Evolutionary conservation across 2,797 vertebrate genomes (phyloP).

Genomic region (Rhodeus uyekii): DNA sequence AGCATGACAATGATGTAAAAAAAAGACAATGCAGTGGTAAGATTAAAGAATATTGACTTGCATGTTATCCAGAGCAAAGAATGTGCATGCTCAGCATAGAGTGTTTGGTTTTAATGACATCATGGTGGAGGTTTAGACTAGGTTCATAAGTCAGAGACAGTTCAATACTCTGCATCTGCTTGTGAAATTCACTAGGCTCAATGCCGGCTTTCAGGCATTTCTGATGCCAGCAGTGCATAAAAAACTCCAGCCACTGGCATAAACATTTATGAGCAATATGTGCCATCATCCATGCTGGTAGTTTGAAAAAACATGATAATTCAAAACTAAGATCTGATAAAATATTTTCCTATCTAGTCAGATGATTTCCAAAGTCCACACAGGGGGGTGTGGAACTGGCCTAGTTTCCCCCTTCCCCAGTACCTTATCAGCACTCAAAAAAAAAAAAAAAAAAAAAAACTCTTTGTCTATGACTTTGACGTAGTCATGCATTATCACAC

Average conservation of each 20-base stretch:
- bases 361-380: background rate
- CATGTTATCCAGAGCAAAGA: background rate
- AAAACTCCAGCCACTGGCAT: background rate
- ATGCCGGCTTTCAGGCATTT: background rate
- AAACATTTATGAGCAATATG: slow-evolving; percentile 12
- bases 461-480: slow-evolving; percentile 12
- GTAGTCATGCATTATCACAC: slow-evolving; percentile 22
- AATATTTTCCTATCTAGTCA: background rate
- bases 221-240: slow-evolving; percentile 1
- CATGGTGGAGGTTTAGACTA: background rate
- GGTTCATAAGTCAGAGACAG: background rate
- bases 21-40: background rate
- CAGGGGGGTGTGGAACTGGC: background rate
- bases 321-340: background rate
- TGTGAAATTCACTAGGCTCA: slow-evolving; percentile 14
- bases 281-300: background rate
- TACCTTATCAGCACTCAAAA: slow-evolving; percentile 36
- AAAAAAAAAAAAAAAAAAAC: slow-evolving; percentile 43
- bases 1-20: background rate
- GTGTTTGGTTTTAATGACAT: background rate
- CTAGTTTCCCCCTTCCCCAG: too few relatives aligned
- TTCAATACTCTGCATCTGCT: background rate
- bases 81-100: background rate
- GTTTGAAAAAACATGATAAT: slow-evolving; percentile 8
- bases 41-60: background rate